Conservation (phyloP, 1,140 invertebrate genomes). For the Drosophila tristis region DNA sequence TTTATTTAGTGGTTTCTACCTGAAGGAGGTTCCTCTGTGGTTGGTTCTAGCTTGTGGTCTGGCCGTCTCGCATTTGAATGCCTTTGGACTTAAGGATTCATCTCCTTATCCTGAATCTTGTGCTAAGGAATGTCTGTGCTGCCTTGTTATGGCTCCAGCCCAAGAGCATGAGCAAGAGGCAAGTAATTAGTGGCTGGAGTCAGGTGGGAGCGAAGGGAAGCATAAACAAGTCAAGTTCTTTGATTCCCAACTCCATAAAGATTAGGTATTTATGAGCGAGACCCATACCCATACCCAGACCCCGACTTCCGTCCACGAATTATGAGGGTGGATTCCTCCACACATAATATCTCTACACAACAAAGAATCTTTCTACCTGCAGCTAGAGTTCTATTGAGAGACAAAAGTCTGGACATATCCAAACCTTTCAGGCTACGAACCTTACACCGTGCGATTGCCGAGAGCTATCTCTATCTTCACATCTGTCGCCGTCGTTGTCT, state of each 20-base stretch:
- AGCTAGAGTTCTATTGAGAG: slow-evolving; percentile 6
- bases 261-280: slow-evolving; percentile 44
- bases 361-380: slow-evolving; percentile 27
- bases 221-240: slow-evolving; percentile 50
- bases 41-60: slow-evolving; percentile 17
- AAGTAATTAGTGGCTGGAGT: slow-evolving; percentile 45
- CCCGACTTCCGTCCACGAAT: slow-evolving; percentile 44
- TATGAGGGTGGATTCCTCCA: slow-evolving; percentile 30
- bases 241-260: slow-evolving; percentile 50
- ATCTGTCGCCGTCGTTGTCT: slow-evolving; percentile 19
- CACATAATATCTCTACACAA: slow-evolving; percentile 38
- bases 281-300: no score
- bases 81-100: slow-evolving; percentile 25
- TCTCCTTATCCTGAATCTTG: slow-evolving; percentile 44
- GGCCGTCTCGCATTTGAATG: slow-evolving; percentile 39
- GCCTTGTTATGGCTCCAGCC: slow-evolving; percentile 22
- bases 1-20: slow-evolving; percentile 66
- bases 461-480: slow-evolving; percentile 26
- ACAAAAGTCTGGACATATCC: slow-evolving; percentile 15
- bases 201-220: slow-evolving; percentile 10
- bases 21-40: slow-evolving; percentile 14
- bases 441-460: neutral
- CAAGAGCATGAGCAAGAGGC: slow-evolving; percentile 23
- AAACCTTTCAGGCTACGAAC: slow-evolving; percentile 5
- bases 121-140: slow-evolving; percentile 19